Percentiles rank a stretch among this genome's conserved stretches.
phyloP scores from a whole-genome alignment of 2,888 invertebrate species.

The Troides aeacus region DNA sequence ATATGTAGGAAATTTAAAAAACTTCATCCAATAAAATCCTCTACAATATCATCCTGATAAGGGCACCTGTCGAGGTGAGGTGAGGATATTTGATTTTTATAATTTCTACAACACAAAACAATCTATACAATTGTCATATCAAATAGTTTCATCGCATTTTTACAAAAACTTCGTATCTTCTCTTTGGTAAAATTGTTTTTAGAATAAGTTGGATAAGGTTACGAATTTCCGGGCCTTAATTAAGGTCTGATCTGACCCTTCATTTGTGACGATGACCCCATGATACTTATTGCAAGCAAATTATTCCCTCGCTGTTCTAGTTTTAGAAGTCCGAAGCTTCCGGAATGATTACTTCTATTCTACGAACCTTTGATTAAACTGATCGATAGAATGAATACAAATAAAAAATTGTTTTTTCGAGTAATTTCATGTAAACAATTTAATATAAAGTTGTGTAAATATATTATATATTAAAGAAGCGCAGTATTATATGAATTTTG shows the following conservation, averaged over 20 bases:
- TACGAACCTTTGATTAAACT: slow-evolving; percentile 12
- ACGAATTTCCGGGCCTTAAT: slow-evolving; percentile 70
- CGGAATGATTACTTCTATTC: slow-evolving; percentile 37
- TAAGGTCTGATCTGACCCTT: slow-evolving; percentile 71
- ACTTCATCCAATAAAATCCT: background rate
- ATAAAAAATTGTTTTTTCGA: background rate
- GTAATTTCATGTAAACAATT: background rate
- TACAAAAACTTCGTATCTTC: background rate
- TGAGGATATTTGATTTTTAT: background rate
- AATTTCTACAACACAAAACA: background rate
- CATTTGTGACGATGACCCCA: slow-evolving; percentile 69
- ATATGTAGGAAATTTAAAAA: background rate
- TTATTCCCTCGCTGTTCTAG: slow-evolving; percentile 52
- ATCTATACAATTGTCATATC: background rate
- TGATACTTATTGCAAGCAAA: slow-evolving; percentile 69
- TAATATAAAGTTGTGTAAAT: background rate
- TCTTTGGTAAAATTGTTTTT: slow-evolving; percentile 28
- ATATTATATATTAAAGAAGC: background rate
- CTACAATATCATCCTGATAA: background rate
- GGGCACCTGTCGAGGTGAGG: background rate
- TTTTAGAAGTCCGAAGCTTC: slow-evolving; percentile 43
- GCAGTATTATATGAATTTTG: background rate
- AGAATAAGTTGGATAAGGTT: slow-evolving; percentile 39
- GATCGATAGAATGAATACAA: background rate
- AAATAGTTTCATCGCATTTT: background rate